Conservation (phyloP, 2,797 vertebrate species). For the Karalla daura region DNA sequence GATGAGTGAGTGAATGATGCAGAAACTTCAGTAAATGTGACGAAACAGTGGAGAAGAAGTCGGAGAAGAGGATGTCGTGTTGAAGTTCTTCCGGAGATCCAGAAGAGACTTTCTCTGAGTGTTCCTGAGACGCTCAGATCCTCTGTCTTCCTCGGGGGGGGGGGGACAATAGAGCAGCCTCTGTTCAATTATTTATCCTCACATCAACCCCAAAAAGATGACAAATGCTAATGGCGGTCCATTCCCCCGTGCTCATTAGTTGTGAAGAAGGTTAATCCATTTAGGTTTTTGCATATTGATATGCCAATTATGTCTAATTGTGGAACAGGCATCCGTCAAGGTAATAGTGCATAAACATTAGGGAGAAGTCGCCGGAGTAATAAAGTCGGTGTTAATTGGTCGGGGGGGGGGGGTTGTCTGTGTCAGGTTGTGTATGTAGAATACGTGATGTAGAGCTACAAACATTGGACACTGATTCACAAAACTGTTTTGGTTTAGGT, state of each 20-base stretch:
- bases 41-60: no score
- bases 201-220: slow-evolving; percentile 85
- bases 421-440: slow-evolving; percentile 95
- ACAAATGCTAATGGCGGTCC: slow-evolving; percentile 96
- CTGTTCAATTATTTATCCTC: slow-evolving; percentile 81
- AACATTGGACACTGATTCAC: no score
- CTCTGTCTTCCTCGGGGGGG: no score
- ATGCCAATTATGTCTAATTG: slow-evolving; percentile 98
- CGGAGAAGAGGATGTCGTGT: no score
- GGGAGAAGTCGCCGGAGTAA: slow-evolving; percentile 92
- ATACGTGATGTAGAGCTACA: no score
- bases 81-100: no score
- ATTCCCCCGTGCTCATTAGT: slow-evolving; percentile 98
- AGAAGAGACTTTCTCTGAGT: no score
- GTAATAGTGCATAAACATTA: slow-evolving; percentile 98
- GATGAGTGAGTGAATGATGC: no score
- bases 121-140: no score
- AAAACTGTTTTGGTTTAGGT: no score
- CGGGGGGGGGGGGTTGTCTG: slow-evolving; percentile 88
- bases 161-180: slow-evolving; percentile 55
- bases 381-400: slow-evolving; percentile 97
- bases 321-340: slow-evolving; percentile 96
- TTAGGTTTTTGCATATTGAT: slow-evolving; percentile 99
- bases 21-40: no score
- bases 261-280: slow-evolving; percentile 99